Conservation (phyloP, 2,888 invertebrate genomes). For the Xylota sylvarum region DNA sequence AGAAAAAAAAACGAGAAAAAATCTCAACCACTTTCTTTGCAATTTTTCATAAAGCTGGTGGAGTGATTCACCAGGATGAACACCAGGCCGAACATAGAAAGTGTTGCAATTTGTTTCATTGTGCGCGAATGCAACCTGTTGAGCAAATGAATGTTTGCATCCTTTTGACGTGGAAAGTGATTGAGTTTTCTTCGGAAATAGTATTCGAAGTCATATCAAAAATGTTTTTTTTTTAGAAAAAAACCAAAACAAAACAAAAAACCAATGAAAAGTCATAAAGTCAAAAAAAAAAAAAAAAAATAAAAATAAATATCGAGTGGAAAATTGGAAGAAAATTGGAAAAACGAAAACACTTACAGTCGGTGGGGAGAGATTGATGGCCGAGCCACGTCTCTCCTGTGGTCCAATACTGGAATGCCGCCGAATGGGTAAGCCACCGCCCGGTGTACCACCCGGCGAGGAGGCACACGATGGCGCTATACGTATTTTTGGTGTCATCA, state of each 20-base stretch:
- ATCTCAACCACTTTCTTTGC: slow-evolving; percentile 50
- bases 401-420: slow-evolving; percentile 97
- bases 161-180: slow-evolving; percentile 27
- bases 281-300: slow-evolving; percentile 42
- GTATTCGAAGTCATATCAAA: slow-evolving; percentile 3
- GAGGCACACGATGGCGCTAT: slow-evolving; percentile 95
- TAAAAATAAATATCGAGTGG: slow-evolving; percentile 22
- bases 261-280: background rate
- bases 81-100: background rate
- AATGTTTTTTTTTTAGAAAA: background rate
- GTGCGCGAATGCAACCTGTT: slow-evolving; percentile 34
- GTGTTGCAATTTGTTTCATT: slow-evolving; percentile 6
- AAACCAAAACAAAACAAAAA: slow-evolving; percentile 21
- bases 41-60: slow-evolving; percentile 30
- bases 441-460: slow-evolving; percentile 90
- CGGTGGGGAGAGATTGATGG: slow-evolving; percentile 94
- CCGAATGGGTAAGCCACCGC: slow-evolving; percentile 92
- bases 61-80: background rate
- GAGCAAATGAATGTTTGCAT: slow-evolving; percentile 37
- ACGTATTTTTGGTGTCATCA: slow-evolving; percentile 95
- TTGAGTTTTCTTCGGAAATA: slow-evolving; percentile 23
- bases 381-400: slow-evolving; percentile 93
- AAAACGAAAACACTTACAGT: slow-evolving; percentile 88
- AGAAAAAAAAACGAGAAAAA: slow-evolving; percentile 7
- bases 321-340: slow-evolving; percentile 26